Evolutionary conservation across 2,797 vertebrate species (phyloP).

Genomic region (Leptodactylus fallax): DNA sequence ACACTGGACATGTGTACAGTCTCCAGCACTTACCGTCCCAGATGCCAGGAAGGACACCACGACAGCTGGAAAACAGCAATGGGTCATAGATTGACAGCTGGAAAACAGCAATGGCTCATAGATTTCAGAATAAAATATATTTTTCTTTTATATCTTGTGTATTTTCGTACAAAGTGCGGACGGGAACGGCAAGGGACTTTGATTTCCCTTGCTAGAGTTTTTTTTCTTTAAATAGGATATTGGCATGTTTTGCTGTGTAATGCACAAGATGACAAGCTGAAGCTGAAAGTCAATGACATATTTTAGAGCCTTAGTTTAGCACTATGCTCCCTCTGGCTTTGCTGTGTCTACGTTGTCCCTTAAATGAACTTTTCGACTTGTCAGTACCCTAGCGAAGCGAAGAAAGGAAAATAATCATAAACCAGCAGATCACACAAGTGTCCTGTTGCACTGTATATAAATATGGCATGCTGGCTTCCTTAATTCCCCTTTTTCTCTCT

Average conservation of each 20-base stretch:
- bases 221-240: not conserved
- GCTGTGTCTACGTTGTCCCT: constrained; percentile 11
- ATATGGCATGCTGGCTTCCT: constrained; percentile 49
- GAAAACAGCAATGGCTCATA: too few species aligned
- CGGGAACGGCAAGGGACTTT: too few species aligned
- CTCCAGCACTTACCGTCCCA: too few species aligned
- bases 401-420: constrained; percentile 19
- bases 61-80: too few species aligned
- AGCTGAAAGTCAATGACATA: constrained; percentile 29
- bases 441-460: constrained; percentile 18
- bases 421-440: not conserved
- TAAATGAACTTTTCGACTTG: constrained; percentile 21
- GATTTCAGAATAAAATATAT: too few species aligned
- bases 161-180: too few species aligned
- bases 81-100: too few species aligned
- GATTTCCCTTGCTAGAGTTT: not conserved
- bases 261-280: not conserved
- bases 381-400: not conserved
- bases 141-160: too few species aligned
- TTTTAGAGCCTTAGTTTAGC: constrained; percentile 19
- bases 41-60: too few species aligned
- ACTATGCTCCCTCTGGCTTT: constrained; percentile 15
- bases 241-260: constrained; percentile 13
- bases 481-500: constrained; percentile 51
- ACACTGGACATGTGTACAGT: not conserved